Evolutionary conservation across 2,888 invertebrate genomes (phyloP), one percentile per base, ranked within the genome.

Genomic region (Caradrina clavipalpis): DNA sequence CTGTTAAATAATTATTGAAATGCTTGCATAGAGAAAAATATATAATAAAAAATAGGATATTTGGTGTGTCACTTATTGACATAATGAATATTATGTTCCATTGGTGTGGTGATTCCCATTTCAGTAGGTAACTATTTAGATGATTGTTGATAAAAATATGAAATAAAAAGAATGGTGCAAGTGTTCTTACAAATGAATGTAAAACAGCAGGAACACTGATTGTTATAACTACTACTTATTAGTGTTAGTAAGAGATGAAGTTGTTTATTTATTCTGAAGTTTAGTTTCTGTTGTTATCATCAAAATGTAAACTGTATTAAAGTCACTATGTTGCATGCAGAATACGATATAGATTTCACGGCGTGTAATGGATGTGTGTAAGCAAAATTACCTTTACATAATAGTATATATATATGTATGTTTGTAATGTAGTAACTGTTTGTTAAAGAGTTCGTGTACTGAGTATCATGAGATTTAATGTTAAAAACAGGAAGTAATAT

Each of bases 391-490:
- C 61, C 50, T 57, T 78, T 60, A 68, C 35, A 58, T 55, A 58
- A 51, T n/a, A n/a, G n/a, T n/a, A n/a, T n/a, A n/a, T 67, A 58
- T 22, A 35, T 57, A 47, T 59, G 35, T 39, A 67, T 83, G 66
- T 61, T 58, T 7, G 5, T 62, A 68, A 51, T 50, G 60, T 74
- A 73, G 73, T 68, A 50, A 63, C 55, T 76, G 73, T 79, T 82
- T 76, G 73, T 79, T 79, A 82, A 58, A 73, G 69, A 66, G 82
- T 73, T 82, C 78, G 69, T 69, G 31, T 73, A 39, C 58, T 19
- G 55, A 57, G 69, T 64, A 45, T 59, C 26, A 70, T 64, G 63
- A 72, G 69, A 72, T 70, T 58, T 71, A 78, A 73, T 77, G 54
- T 62, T 57, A 51, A 60, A n/a, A 72, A 54, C 56, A 63, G 61